These are phyloP conservation scores for Ornithoptera priamus DNA, from an alignment of 2,888 invertebrate genomes.

Conservation along the genomic window DNA sequence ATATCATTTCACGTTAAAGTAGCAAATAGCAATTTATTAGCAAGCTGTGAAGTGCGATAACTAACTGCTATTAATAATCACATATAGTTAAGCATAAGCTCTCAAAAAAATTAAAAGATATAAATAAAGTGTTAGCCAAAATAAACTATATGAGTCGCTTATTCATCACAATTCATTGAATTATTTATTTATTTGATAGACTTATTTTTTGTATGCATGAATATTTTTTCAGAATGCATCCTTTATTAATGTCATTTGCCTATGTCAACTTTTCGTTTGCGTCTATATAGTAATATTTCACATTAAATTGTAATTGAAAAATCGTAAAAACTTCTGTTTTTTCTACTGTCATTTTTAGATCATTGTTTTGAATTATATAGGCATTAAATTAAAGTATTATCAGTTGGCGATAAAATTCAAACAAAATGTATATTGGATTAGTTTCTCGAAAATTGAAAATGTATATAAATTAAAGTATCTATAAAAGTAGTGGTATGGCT, in stretches of 20 bases:
- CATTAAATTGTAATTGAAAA: background rate
- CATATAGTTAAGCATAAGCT: background rate
- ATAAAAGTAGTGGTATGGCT: slow-evolving; percentile 67
- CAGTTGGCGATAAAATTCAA: background rate
- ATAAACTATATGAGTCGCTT: background rate
- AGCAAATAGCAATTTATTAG: slow-evolving; percentile 17
- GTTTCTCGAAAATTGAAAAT: slow-evolving; percentile 30
- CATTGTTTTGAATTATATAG: background rate
- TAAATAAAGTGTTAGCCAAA: background rate
- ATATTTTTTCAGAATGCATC: slow-evolving; percentile 15
- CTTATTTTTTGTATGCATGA: background rate
- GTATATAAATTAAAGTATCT: slow-evolving; percentile 28
- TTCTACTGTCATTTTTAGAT: background rate
- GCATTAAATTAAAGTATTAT: background rate
- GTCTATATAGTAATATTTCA: slow-evolving; percentile 17
- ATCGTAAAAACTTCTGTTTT: background rate
- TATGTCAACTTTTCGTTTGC: slow-evolving; percentile 25
- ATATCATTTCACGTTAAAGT: slow-evolving; percentile 7
- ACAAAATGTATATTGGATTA: slow-evolving; percentile 29
- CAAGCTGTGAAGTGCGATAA: background rate
- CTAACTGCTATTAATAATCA: slow-evolving; percentile 4
- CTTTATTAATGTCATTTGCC: slow-evolving; percentile 17
- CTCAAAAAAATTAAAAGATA: background rate
- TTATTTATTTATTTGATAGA: background rate
- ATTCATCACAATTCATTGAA: background rate